A percentile compares a stretch with the other conserved stretches of the same genome.
Evolutionary conservation across 2,797 vertebrate species (phyloP).

Genomic region (Xenopus petersii): DNA sequence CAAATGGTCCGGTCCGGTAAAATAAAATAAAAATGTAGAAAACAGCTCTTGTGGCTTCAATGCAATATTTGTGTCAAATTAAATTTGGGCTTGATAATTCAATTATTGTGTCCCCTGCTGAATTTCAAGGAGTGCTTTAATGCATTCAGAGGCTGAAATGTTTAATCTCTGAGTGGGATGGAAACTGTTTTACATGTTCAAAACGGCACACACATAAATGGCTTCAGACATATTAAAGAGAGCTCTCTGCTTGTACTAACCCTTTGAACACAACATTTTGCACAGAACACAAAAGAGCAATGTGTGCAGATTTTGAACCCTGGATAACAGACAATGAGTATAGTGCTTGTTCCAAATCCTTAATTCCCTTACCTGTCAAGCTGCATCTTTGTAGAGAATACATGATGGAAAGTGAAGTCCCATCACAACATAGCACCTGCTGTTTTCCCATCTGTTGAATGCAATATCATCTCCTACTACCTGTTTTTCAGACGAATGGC

Average conservation of each 20-base stretch:
- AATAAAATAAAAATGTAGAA: too few relatives aligned
- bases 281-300: conserved; percentile 57
- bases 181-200: conserved; percentile 58
- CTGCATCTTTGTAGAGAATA: conserved; percentile 77
- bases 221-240: conserved; percentile 27
- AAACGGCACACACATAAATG: conserved; percentile 34
- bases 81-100: conserved; percentile 67
- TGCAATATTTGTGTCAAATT: conserved; percentile 57
- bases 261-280: conserved; percentile 46
- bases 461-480: conserved; percentile 68
- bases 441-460: conserved; percentile 89
- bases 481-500: conserved; percentile 74
- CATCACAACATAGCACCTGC: conserved; percentile 81
- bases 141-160: conserved; percentile 69
- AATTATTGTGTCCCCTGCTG: conserved; percentile 59
- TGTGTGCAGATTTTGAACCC: conserved; percentile 58
- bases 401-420: conserved; percentile 79
- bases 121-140: conserved; percentile 58
- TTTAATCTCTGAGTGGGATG: conserved; percentile 57
- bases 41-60: too few relatives aligned
- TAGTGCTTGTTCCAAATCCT: conserved; percentile 78
- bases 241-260: conserved; percentile 24
- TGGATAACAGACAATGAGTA: conserved; percentile 73
- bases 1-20: too few relatives aligned
- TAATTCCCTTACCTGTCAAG: conserved; percentile 85